Evolutionary conservation across 2,797 vertebrate genomes (phyloP).

Genomic region (Enteromius paludinosus): DNA sequence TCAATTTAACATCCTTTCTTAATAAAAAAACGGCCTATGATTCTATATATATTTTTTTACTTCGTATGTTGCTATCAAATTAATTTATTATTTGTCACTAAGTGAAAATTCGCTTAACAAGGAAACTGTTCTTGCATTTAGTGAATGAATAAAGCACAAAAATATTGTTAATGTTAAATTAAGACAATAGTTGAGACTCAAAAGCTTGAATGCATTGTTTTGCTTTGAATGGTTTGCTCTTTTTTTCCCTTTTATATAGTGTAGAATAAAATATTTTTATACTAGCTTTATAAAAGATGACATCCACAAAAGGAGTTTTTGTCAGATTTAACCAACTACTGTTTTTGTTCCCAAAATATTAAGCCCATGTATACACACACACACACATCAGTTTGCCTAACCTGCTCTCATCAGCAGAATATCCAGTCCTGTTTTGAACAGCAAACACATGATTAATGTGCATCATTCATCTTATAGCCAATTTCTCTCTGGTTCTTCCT

Average conservation of each 20-base stretch:
- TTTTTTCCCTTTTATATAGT: not conserved
- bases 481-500: slow-evolving; percentile 1
- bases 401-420: not conserved
- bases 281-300: not conserved
- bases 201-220: not conserved
- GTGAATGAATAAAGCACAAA: not conserved
- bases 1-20: not conserved
- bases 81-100: not conserved
- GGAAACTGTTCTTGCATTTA: not conserved
- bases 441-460: slow-evolving; percentile 21
- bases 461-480: slow-evolving; percentile 10
- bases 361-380: not conserved
- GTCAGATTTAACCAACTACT: slow-evolving; percentile 6
- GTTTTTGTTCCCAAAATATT: not conserved
- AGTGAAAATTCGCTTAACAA: not conserved
- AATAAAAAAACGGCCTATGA: not conserved
- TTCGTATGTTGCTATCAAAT: not conserved
- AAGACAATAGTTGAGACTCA: not conserved
- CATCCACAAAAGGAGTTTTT: not conserved
- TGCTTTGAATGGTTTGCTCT: not conserved
- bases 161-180: not conserved
- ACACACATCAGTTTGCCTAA: not conserved
- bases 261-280: not conserved
- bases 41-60: not conserved
- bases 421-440: not conserved